Conservation (phyloP, 2,888 invertebrate species). For the Celastrina argiolus region DNA sequence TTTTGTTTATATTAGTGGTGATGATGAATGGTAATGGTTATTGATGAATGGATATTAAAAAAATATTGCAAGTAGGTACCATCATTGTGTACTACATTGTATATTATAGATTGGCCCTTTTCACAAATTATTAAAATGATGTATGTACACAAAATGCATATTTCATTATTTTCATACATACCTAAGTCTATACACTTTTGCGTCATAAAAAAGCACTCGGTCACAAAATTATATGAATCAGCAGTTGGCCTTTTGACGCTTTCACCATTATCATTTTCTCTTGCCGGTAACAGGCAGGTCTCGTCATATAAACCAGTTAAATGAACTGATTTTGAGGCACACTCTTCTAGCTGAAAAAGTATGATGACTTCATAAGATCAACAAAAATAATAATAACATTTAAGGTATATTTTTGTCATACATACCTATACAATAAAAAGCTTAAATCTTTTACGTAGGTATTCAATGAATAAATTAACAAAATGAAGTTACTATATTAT, state of each 20-base stretch:
- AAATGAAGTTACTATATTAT: too few species aligned
- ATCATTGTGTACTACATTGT: too few species aligned
- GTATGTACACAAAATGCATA: neutral
- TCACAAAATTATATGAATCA: conserved; percentile 87
- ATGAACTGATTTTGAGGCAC: conserved; percentile 81
- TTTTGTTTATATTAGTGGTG: too few species aligned
- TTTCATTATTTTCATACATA: conserved; percentile 39
- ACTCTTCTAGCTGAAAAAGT: conserved; percentile 73
- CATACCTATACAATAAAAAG: too few species aligned
- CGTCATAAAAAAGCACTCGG: conserved; percentile 94
- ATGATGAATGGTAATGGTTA: too few species aligned
- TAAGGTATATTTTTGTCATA: too few species aligned
- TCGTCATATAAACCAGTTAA: conserved; percentile 83
- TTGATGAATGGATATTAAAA: too few species aligned
- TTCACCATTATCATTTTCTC: conserved; percentile 70
- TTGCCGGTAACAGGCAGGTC: conserved; percentile 87
- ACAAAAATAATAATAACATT: too few species aligned
- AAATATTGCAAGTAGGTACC: too few species aligned
- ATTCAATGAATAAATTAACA: too few species aligned
- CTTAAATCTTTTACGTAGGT: neutral
- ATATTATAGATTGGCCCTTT: too few species aligned
- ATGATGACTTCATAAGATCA: neutral
- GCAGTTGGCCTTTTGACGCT: conserved; percentile 69
- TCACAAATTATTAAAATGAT: neutral
- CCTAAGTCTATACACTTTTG: conserved; percentile 91